Percentiles rank a stretch among this genome's conserved stretches.
Conservation (phyloP, 2,113 vertebrate genomes). For the Centropus unirufus region DNA sequence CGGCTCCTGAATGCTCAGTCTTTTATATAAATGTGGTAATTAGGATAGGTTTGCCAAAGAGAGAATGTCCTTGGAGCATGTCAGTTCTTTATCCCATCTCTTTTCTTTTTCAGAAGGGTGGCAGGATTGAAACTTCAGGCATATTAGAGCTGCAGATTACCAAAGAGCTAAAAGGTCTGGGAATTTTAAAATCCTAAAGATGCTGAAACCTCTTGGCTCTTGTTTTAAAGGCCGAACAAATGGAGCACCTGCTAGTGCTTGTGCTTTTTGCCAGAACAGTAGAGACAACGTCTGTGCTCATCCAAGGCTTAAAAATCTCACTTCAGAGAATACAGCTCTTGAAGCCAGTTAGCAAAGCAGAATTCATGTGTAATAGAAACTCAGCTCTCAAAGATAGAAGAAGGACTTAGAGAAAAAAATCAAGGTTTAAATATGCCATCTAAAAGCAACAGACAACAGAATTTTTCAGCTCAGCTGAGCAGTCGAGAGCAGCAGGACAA, state of each 20-base stretch:
- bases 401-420: background rate
- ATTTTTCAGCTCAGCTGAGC: background rate
- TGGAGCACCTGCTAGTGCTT: slow-evolving; percentile 25
- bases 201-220: background rate
- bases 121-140: background rate
- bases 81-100: background rate
- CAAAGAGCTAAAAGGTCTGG: background rate
- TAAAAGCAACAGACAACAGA: background rate
- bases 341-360: background rate
- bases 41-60: background rate
- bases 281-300: background rate
- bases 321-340: background rate
- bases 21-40: background rate
- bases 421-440: background rate
- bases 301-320: slow-evolving; percentile 8
- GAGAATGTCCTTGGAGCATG: background rate
- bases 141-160: background rate
- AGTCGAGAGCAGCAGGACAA: background rate
- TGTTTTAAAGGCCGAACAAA: slow-evolving; percentile 9
- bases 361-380: background rate
- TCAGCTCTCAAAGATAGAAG: background rate
- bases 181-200: background rate
- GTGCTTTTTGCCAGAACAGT: background rate
- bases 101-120: background rate
- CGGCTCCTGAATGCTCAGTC: background rate